These are phyloP conservation scores for Drosophila paulistorum DNA, from an alignment of 1,140 invertebrate species.

Conservation along the genomic window DNA sequence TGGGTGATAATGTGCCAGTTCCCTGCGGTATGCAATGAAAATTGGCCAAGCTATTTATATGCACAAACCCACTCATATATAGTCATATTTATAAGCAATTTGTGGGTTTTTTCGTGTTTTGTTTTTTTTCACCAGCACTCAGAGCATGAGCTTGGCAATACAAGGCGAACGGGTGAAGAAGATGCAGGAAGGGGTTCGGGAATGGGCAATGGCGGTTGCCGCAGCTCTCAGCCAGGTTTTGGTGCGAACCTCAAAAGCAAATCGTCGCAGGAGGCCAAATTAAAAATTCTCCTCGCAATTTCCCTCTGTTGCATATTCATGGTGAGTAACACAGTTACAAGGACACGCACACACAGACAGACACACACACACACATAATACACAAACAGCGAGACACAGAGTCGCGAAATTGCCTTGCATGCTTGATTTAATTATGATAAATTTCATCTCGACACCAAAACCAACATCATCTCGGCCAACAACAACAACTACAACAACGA, in stretches of 20 bases:
- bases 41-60: constrained; percentile 50
- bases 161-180: constrained; percentile 24
- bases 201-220: constrained; percentile 39
- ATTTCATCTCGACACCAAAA: constrained; percentile 42
- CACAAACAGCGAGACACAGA: constrained; percentile 2
- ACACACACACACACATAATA: constrained; percentile 13
- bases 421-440: constrained; percentile 65
- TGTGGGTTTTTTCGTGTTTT: constrained; percentile 20
- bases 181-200: neutral
- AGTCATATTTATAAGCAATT: constrained; percentile 53
- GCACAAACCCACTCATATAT: constrained; percentile 39
- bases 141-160: constrained; percentile 27
- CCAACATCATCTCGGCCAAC: constrained; percentile 13
- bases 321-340: constrained; percentile 83
- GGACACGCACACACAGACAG: constrained; percentile 25
- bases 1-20: neutral
- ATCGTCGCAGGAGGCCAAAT: constrained; percentile 84
- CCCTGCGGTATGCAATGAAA: constrained; percentile 43
- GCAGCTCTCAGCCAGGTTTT: constrained; percentile 63
- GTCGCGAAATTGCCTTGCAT: constrained; percentile 5
- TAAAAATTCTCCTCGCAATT: constrained; percentile 85
- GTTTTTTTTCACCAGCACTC: constrained; percentile 38
- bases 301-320: constrained; percentile 87
- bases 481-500: constrained; percentile 27
- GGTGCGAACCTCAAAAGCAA: constrained; percentile 82